phyloP scores from a whole-genome alignment of 2,113 vertebrate species.

The Peromyscus maniculatus region DNA sequence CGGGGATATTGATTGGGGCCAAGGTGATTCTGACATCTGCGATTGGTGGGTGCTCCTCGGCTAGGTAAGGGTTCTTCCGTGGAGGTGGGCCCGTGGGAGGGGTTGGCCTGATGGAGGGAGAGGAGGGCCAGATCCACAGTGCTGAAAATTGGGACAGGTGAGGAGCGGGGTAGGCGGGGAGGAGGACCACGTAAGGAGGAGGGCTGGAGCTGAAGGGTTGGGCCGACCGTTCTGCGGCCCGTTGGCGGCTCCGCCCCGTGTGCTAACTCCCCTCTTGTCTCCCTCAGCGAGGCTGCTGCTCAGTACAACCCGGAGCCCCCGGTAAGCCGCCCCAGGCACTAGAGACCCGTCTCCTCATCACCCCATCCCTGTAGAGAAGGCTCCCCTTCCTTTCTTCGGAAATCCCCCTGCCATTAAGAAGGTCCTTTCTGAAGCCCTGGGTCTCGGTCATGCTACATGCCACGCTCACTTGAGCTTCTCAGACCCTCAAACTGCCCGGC shows the following conservation, averaged over 20 bases:
- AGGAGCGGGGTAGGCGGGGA: neutral
- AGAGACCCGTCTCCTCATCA: neutral
- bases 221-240: neutral
- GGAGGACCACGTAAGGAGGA: neutral
- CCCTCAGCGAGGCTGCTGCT: constrained; percentile 83
- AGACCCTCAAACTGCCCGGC: neutral
- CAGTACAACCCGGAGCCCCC: constrained; percentile 87
- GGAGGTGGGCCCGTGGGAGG: neutral
- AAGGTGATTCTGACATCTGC: neutral
- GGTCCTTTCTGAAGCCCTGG: neutral
- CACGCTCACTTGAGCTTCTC: neutral
- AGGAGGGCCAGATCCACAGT: neutral
- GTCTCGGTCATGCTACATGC: neutral
- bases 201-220: neutral
- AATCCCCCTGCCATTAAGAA: neutral
- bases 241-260: constrained; percentile 37
- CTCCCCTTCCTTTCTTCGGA: neutral
- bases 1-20: neutral
- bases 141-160: neutral
- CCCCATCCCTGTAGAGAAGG: neutral
- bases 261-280: constrained; percentile 17
- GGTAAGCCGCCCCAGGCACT: constrained; percentile 71
- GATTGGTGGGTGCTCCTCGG: neutral
- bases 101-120: neutral
- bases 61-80: neutral